phyloP scores from a whole-genome alignment of 2,113 vertebrate genomes.

The Urocolius indicus region DNA sequence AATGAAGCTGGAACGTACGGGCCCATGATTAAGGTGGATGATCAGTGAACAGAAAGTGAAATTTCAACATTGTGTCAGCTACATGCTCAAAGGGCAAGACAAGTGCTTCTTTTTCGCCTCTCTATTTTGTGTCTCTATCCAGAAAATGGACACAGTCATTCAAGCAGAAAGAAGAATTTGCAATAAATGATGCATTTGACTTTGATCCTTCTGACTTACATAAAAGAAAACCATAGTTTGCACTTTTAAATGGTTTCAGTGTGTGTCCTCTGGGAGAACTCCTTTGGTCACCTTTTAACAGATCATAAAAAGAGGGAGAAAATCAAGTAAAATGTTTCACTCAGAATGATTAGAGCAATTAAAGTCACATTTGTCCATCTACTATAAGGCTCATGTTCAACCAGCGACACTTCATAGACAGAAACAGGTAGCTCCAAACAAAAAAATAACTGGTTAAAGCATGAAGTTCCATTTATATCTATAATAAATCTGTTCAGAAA shows the following conservation, averaged over 20 bases:
- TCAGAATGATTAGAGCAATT: not conserved
- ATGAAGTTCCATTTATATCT: not conserved
- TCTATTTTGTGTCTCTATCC: not conserved
- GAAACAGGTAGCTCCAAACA: not conserved
- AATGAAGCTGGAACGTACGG: conserved; percentile 41
- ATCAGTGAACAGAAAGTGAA: conserved; percentile 37
- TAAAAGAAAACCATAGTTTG: not conserved
- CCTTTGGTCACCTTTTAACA: not conserved
- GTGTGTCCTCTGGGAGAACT: not conserved
- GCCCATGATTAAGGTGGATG: conserved; percentile 43
- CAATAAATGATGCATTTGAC: conserved; percentile 34
- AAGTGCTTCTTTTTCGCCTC: not conserved
- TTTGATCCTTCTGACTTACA: conserved; percentile 28
- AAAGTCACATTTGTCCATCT: not conserved
- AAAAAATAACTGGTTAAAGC: not conserved
- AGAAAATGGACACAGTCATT: not conserved
- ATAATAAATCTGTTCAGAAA: not conserved
- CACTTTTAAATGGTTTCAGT: not conserved
- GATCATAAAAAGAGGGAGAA: not conserved
- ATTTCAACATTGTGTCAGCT: conserved; percentile 18
- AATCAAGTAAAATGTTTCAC: not conserved
- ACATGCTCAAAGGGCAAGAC: not conserved
- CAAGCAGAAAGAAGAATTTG: conserved; percentile 41
- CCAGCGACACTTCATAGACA: not conserved
- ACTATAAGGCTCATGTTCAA: not conserved